A percentile compares a stretch with the other conserved stretches of the same genome.
Evolutionary conservation across 30 jellyfish, hydroid and myxozoan genomes (phyloP).

Genomic region (Cassiopea andromeda): DNA sequence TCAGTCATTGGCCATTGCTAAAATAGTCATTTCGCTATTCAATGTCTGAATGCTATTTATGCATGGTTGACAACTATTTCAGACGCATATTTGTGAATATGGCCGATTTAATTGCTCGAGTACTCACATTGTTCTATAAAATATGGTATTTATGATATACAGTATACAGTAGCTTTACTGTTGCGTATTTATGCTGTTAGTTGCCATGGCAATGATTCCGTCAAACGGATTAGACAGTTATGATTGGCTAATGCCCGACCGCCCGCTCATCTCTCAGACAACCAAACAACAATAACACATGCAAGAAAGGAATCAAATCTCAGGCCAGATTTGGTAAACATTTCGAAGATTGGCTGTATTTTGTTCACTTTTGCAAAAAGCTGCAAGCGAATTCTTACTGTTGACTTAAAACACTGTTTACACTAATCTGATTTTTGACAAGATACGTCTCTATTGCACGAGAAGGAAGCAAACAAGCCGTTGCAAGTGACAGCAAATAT

Average conservation of each 20-base stretch:
- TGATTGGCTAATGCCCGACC: conserved; percentile 5
- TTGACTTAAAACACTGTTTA: neutral
- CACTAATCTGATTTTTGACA: neutral
- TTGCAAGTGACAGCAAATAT: neutral
- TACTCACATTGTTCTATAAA: too few species aligned
- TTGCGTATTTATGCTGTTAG: neutral
- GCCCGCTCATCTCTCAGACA: neutral
- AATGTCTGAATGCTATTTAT: too few species aligned
- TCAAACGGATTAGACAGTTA: neutral
- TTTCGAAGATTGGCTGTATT: neutral
- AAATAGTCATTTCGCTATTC: too few species aligned
- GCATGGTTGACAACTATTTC: too few species aligned
- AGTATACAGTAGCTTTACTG: neutral
- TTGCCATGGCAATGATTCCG: neutral
- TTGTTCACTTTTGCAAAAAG: neutral
- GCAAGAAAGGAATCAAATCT: neutral
- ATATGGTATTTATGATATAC: too few species aligned
- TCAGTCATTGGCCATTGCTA: too few species aligned
- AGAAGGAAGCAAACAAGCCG: neutral
- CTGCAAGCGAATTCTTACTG: neutral
- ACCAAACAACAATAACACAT: conserved; percentile 29
- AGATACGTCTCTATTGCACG: neutral
- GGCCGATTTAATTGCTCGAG: too few species aligned
- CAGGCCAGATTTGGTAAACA: neutral
- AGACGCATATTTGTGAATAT: too few species aligned